phyloP scores from a whole-genome alignment of 2,113 vertebrate genomes.

The Dromaius novaehollandiae region DNA sequence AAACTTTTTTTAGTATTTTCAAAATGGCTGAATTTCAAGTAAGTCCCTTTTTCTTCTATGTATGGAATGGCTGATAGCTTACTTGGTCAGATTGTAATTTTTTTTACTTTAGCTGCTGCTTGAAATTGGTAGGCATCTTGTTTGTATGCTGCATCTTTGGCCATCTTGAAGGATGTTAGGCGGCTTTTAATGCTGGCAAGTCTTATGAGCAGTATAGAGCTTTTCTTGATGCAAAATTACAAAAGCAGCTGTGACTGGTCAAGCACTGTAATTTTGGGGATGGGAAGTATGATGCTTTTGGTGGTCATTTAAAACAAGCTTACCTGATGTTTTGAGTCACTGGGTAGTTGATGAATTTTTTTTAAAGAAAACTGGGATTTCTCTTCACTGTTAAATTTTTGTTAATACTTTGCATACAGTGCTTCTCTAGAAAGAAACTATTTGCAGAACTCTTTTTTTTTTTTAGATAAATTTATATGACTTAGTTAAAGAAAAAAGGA shows the following conservation, averaged over 20 bases:
- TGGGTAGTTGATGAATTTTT: not conserved
- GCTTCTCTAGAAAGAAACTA: not conserved
- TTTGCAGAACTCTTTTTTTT: not conserved
- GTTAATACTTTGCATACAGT: rapidly evolving
- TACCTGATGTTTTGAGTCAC: not conserved
- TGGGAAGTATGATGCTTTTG: not conserved
- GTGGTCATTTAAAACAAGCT: not conserved
- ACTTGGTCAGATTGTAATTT: not conserved
- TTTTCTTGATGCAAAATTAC: not conserved
- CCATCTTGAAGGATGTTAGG: rapidly evolving
- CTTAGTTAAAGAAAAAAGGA: no score
- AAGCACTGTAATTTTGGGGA: not conserved
- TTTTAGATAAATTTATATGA: not conserved
- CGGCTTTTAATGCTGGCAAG: not conserved
- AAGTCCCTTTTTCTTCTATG: not conserved
- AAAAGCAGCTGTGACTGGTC: rapidly evolving
- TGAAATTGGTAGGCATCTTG: not conserved
- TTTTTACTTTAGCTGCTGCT: not conserved
- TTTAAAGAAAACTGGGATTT: not conserved
- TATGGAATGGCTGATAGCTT: rapidly evolving
- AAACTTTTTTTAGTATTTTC: not conserved
- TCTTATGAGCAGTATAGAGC: not conserved
- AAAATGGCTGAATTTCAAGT: not conserved
- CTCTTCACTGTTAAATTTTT: not conserved
- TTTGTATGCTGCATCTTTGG: not conserved